Conservation (phyloP, 1,140 invertebrate species). For the Drosophila hydei region DNA sequence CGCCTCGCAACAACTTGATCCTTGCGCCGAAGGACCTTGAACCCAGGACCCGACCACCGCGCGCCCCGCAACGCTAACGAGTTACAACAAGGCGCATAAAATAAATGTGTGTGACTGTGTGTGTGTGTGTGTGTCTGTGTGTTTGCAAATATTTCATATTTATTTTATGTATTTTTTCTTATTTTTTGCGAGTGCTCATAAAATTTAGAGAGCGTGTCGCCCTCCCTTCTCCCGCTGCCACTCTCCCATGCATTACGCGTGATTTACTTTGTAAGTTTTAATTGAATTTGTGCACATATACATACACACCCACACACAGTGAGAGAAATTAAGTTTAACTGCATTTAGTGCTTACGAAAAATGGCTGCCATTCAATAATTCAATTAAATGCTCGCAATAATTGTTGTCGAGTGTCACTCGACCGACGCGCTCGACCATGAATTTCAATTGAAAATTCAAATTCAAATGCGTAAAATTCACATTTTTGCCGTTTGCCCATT, state of each 20-base stretch:
- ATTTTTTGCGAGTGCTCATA: constrained; percentile 42
- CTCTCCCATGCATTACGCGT: constrained; percentile 22
- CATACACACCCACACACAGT: background rate
- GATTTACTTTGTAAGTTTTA: constrained; percentile 54
- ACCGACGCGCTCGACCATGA: background rate
- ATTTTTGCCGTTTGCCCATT: background rate
- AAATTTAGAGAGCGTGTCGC: constrained; percentile 1
- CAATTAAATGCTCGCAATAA: constrained; percentile 33
- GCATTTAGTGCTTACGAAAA: constrained; percentile 22
- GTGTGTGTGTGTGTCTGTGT: constrained; percentile 6
- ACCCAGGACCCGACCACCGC: constrained; percentile 29
- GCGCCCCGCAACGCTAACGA: constrained; percentile 44
- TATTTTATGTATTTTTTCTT: constrained; percentile 36
- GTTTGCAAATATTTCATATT: constrained; percentile 58
- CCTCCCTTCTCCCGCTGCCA: background rate
- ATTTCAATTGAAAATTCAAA: constrained; percentile 29
- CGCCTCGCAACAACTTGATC: constrained; percentile 51
- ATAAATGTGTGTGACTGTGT: constrained; percentile 10
- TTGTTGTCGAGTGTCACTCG: constrained; percentile 25
- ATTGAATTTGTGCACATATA: constrained; percentile 37
- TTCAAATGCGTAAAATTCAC: constrained; percentile 13
- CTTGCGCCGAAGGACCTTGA: constrained; percentile 55
- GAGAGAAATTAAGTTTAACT: constrained; percentile 18
- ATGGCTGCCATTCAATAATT: constrained; percentile 33
- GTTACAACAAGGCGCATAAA: constrained; percentile 28